A percentile compares a stretch with the other conserved stretches of the same genome.
phyloP scores from a whole-genome alignment of 2,888 invertebrate species.

The Drosophila recens region DNA sequence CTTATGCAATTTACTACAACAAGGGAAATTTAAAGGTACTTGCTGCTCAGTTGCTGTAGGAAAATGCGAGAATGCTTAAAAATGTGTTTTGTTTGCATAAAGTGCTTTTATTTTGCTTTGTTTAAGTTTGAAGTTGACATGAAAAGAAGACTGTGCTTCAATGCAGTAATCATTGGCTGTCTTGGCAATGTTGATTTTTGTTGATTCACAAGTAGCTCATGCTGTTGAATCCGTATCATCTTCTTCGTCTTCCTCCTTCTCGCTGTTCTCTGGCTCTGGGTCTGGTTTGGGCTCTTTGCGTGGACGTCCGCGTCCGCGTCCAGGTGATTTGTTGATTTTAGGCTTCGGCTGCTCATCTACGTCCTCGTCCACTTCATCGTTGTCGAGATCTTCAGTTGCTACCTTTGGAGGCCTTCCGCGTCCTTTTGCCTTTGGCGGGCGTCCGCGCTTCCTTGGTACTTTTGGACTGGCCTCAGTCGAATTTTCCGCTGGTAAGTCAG shows the following conservation, averaged over 20 bases:
- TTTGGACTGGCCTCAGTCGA: not conserved
- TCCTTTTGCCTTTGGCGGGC: constrained; percentile 1
- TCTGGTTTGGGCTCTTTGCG: not conserved
- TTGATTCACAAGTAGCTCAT: not conserved
- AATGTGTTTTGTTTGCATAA: not conserved
- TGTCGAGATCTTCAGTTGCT: not conserved
- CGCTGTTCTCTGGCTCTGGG: not conserved
- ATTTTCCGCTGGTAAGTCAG: not conserved
- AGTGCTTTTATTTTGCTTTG: not conserved
- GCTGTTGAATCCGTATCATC: not conserved
- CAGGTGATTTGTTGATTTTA: constrained; percentile 1
- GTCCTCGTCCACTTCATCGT: not conserved
- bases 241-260: not conserved
- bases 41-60: not conserved
- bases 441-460: not conserved
- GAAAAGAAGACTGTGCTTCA: not conserved
- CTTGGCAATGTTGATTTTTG: not conserved
- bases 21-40: too few species aligned
- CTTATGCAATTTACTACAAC: too few species aligned
- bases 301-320: constrained; percentile 7
- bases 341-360: not conserved
- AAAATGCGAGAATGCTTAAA: not conserved
- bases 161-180: not conserved
- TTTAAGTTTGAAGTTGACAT: not conserved
- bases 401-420: constrained; percentile 6